Conservation (phyloP, 2,888 invertebrate species). For the Pyrgus malvae region DNA sequence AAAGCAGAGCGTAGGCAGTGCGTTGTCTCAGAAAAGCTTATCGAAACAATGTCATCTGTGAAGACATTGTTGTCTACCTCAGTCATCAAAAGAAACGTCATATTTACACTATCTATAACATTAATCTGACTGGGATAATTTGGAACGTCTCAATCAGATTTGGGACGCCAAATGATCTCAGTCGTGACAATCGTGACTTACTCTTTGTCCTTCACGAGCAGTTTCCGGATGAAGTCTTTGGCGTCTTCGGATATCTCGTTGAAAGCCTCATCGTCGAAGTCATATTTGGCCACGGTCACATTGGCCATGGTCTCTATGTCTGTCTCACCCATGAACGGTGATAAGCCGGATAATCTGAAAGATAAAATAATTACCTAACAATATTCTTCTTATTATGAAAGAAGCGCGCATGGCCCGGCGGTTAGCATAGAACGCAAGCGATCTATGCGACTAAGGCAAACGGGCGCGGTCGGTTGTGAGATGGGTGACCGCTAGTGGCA, state of each 20-base stretch:
- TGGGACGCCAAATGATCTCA: not conserved
- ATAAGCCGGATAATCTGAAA: constrained; percentile 94
- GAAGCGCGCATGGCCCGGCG: too few relatives aligned
- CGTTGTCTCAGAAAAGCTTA: constrained; percentile 13
- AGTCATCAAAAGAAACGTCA: constrained; percentile 2
- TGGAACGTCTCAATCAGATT: not conserved
- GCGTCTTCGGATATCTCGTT: constrained; percentile 96
- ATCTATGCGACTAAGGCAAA: too few relatives aligned
- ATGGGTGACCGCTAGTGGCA: too few relatives aligned
- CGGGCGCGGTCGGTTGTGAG: too few relatives aligned
- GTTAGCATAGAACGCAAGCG: too few relatives aligned
- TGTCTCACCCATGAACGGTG: constrained; percentile 99
- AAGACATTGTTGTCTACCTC: not conserved
- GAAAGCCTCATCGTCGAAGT: constrained; percentile 98
- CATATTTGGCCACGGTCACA: constrained; percentile 97
- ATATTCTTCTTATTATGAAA: too few relatives aligned
- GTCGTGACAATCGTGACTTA: constrained; percentile 76
- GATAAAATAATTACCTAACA: too few relatives aligned
- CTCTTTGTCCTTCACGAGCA: constrained; percentile 96
- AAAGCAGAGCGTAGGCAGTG: constrained; percentile 17
- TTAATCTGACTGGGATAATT: too few relatives aligned
- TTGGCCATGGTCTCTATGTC: constrained; percentile 99
- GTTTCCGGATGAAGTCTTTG: constrained; percentile 96
- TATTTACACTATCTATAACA: constrained; percentile 22
- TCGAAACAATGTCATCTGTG: constrained; percentile 8